These are phyloP conservation scores for Grapholita molesta DNA, from an alignment of 1,140 invertebrate genomes.

Conservation along the genomic window DNA sequence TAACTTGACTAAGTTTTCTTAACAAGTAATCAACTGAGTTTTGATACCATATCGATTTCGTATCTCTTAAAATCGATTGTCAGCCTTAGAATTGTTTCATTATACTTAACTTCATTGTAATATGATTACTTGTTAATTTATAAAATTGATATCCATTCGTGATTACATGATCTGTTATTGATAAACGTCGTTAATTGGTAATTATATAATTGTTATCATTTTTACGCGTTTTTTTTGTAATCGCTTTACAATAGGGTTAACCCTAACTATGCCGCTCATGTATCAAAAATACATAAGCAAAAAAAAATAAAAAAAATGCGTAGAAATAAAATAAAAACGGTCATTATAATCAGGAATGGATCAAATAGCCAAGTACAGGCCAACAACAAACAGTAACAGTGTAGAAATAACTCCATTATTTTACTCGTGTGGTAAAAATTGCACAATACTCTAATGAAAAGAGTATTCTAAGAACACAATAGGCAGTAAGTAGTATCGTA, in stretches of 20 bases:
- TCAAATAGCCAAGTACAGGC: slow-evolving; percentile 26
- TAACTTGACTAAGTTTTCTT: background rate
- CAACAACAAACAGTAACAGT: slow-evolving; percentile 49
- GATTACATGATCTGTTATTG: slow-evolving; percentile 7
- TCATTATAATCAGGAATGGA: slow-evolving; percentile 23
- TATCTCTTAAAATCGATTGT: slow-evolving; percentile 13
- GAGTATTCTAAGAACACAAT: slow-evolving; percentile 64
- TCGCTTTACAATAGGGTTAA: too few relatives aligned
- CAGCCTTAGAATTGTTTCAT: slow-evolving; percentile 5
- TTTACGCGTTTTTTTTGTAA: too few relatives aligned
- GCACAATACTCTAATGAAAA: slow-evolving; percentile 39
- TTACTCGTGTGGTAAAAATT: slow-evolving; percentile 42
- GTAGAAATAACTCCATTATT: slow-evolving; percentile 50
- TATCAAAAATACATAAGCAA: background rate
- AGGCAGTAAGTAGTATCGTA: slow-evolving; percentile 56
- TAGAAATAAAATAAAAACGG: background rate
- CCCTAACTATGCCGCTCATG: background rate
- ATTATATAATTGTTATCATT: too few relatives aligned
- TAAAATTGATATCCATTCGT: slow-evolving; percentile 13
- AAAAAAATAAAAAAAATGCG: background rate
- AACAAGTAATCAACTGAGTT: slow-evolving; percentile 12
- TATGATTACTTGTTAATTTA: slow-evolving; percentile 15
- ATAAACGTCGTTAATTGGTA: too few relatives aligned
- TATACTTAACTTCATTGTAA: background rate
- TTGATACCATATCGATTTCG: background rate